Percentiles rank a stretch among this genome's conserved stretches.
Conservation (phyloP, 2,797 vertebrate genomes). For the Sebastes nivosus region DNA sequence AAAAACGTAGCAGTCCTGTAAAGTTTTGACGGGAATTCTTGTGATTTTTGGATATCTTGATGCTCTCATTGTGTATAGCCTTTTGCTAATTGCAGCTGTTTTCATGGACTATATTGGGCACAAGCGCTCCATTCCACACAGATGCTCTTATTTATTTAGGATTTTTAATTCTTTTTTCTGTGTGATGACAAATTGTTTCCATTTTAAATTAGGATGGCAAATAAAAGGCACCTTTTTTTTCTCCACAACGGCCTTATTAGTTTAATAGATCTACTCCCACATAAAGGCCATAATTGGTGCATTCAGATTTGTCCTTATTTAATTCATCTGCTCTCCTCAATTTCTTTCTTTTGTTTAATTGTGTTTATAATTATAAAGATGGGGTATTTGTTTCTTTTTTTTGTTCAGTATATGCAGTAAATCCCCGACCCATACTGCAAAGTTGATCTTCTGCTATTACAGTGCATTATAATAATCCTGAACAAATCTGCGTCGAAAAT, state of each 20-base stretch:
- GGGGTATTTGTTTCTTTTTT: conserved; percentile 33
- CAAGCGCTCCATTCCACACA: conserved; percentile 26
- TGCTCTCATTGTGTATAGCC: conserved; percentile 49
- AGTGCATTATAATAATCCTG: conserved; percentile 76
- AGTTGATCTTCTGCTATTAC: conserved; percentile 72
- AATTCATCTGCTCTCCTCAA: conserved; percentile 40
- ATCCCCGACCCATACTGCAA: conserved; percentile 69
- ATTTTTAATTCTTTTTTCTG: conserved; percentile 13
- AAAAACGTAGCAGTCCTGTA: conserved; percentile 14
- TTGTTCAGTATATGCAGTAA: conserved; percentile 54
- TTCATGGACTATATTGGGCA: conserved; percentile 51
- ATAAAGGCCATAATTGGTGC: conserved; percentile 70
- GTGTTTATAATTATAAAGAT: conserved; percentile 12
- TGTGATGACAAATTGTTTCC: conserved; percentile 40
- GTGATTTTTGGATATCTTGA: conserved; percentile 21
- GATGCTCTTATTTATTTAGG: conserved; percentile 26
- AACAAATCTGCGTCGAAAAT: conserved; percentile 75
- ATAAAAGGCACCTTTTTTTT: conserved; percentile 42
- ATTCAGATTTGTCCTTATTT: conserved; percentile 57
- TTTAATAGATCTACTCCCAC: conserved; percentile 68
- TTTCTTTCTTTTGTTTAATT: conserved; percentile 27
- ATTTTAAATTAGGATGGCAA: conserved; percentile 49
- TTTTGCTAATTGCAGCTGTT: conserved; percentile 75
- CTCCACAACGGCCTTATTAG: conserved; percentile 59
- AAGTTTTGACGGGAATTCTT: conserved; percentile 55